These are phyloP conservation scores for Anoplolepis gracilipes DNA, from an alignment of 1,140 invertebrate species.

Conservation along the genomic window DNA sequence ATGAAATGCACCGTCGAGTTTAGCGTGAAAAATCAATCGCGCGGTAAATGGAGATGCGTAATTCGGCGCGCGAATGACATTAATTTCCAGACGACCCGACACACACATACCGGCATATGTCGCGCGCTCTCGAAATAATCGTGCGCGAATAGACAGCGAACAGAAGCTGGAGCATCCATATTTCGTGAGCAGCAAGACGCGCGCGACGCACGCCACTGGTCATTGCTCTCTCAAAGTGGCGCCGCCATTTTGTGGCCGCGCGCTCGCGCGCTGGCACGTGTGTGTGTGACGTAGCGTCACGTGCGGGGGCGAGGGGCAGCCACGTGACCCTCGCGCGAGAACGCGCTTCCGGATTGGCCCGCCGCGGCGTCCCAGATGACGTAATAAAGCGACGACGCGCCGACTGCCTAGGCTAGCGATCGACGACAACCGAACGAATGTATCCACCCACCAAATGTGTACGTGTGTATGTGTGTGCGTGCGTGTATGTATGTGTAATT, in stretches of 20 bases:
- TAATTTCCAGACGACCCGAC: constrained; percentile 54
- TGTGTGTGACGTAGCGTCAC: constrained; percentile 7
- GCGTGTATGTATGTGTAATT: not conserved
- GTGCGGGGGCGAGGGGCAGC: constrained; percentile 53
- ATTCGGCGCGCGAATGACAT: constrained; percentile 56
- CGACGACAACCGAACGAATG: constrained; percentile 59
- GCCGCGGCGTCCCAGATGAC: constrained; percentile 58
- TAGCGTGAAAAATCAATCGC: constrained; percentile 55
- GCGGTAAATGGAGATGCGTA: constrained; percentile 50
- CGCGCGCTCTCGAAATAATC: constrained; percentile 42
- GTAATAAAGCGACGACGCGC: constrained; percentile 66
- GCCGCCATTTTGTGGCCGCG: constrained; percentile 67
- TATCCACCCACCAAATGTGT: constrained; percentile 56
- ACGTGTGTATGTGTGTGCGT: not conserved
- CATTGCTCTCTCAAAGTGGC: constrained; percentile 46
- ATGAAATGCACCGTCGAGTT: not conserved
- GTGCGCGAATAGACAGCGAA: constrained; percentile 44
- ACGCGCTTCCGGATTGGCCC: constrained; percentile 64
- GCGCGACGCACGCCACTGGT: constrained; percentile 29
- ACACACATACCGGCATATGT: constrained; percentile 1
- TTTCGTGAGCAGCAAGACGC: constrained; percentile 19
- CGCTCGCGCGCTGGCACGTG: constrained; percentile 47
- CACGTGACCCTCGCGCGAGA: constrained; percentile 65
- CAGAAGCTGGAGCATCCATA: constrained; percentile 44
- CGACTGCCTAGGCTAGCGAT: constrained; percentile 58